phyloP scores from a whole-genome alignment of 2,113 vertebrate species.

The Heterocephalus glaber region DNA sequence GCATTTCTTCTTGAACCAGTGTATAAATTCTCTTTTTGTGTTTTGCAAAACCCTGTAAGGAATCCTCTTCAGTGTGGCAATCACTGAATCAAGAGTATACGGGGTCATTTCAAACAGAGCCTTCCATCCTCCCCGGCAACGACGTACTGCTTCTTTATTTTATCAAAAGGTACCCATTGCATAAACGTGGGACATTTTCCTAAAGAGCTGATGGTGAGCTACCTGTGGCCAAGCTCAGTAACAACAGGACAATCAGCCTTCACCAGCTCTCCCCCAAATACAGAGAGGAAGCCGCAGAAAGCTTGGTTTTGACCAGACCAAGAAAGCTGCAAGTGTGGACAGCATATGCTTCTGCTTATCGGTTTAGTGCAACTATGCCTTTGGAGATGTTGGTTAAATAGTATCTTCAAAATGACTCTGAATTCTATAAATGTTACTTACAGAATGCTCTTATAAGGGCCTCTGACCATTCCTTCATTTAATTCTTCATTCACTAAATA shows the following conservation, averaged over 20 bases:
- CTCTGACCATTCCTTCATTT: not conserved
- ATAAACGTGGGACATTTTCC: not conserved
- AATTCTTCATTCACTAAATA: not conserved
- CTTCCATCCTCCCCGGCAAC: not conserved
- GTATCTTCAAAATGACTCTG: not conserved
- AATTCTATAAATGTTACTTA: not conserved
- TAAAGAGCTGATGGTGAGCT: not conserved
- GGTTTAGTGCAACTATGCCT: not conserved
- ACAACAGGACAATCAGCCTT: not conserved
- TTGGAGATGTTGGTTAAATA: not conserved
- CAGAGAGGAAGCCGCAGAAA: not conserved
- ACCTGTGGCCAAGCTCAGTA: conserved; percentile 46
- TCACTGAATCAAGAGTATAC: not conserved
- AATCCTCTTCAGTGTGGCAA: not conserved
- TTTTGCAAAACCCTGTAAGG: not conserved
- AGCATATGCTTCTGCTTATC: not conserved
- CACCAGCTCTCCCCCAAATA: not conserved
- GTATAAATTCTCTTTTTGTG: not conserved
- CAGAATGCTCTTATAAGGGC: not conserved
- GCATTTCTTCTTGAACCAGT: not conserved
- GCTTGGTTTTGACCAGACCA: not conserved
- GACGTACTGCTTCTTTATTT: not conserved
- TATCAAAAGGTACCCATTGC: conserved; percentile 15
- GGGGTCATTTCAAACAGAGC: conserved; percentile 1
- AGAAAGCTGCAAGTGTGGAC: not conserved